A percentile compares a stretch with the other conserved stretches of the same genome.
Evolutionary conservation across 1,140 invertebrate species (phyloP).

Genomic region (Zaprionus taronus): DNA sequence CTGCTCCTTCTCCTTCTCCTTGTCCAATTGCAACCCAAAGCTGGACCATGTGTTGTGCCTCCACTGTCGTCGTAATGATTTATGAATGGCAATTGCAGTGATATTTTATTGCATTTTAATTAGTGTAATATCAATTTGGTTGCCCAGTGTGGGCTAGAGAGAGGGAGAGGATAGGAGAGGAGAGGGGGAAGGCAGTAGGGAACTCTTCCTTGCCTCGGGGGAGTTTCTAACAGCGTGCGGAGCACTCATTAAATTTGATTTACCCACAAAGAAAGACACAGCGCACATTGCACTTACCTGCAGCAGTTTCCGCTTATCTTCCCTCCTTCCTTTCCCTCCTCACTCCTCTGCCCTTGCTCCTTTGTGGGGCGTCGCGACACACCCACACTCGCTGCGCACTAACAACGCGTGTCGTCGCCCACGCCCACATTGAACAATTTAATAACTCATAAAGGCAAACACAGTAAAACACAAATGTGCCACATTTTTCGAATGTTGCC

Average conservation of each 20-base stretch:
- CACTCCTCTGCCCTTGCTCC: no score
- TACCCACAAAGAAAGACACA: conserved; percentile 52
- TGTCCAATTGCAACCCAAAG: conserved; percentile 19
- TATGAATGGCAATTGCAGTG: conserved; percentile 72
- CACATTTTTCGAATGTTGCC: conserved; percentile 77
- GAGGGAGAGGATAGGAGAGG: not conserved
- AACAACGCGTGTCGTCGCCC: conserved; percentile 71
- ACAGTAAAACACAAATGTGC: conserved; percentile 64
- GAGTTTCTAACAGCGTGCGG: conserved; percentile 37
- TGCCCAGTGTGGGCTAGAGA: not conserved
- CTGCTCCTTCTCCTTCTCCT: conserved; percentile 4
- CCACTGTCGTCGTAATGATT: conserved; percentile 66
- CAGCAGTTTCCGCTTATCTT: not conserved
- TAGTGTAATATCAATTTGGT: conserved; percentile 79
- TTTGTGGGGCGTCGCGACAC: conserved; percentile 29
- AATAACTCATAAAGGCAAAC: conserved; percentile 77
- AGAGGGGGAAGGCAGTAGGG: not conserved
- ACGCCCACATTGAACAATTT: conserved; percentile 72
- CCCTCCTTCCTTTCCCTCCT: not conserved
- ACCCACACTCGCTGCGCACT: conserved; percentile 42
- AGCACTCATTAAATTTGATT: conserved; percentile 66
- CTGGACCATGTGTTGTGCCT: conserved; percentile 24
- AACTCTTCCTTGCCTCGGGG: conserved; percentile 11
- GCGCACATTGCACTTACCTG: conserved; percentile 38
- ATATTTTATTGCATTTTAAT: conserved; percentile 83